A percentile compares a stretch with the other conserved stretches of the same genome.
Conservation (phyloP, 2,888 invertebrate species). For the Dromius quadrimaculatus region DNA sequence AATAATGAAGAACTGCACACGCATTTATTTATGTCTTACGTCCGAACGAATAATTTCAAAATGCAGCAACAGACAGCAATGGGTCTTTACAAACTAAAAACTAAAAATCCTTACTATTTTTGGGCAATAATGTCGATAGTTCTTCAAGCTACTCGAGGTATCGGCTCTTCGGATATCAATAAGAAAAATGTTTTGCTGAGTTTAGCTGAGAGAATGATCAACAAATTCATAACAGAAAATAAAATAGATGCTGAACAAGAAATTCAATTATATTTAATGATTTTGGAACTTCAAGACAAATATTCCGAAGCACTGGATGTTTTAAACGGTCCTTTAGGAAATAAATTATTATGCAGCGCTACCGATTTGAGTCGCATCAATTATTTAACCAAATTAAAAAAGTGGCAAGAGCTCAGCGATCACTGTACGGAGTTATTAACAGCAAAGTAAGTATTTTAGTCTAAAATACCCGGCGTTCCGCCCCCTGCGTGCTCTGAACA, state of each 20-base stretch:
- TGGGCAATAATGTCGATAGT: conserved; percentile 99
- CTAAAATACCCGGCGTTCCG: neutral
- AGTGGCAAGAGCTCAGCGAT: conserved; percentile 81
- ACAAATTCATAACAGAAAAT: conserved; percentile 87
- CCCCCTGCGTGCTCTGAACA: neutral
- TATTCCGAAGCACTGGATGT: conserved; percentile 84
- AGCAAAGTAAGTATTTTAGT: conserved; percentile 77
- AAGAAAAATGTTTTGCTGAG: conserved; percentile 81
- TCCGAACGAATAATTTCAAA: conserved; percentile 89
- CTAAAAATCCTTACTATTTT: conserved; percentile 96
- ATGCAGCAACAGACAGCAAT: conserved; percentile 92
- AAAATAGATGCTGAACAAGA: conserved; percentile 96
- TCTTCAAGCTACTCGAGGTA: conserved; percentile 81
- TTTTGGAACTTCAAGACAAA: conserved; percentile 84
- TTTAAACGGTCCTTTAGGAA: conserved; percentile 81
- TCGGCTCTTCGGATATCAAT: conserved; percentile 68
- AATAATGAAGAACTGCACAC: conserved; percentile 92
- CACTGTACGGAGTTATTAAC: conserved; percentile 80
- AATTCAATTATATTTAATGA: conserved; percentile 89
- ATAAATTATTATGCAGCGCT: conserved; percentile 76
- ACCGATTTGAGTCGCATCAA: conserved; percentile 79
- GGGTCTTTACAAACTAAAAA: conserved; percentile 88
- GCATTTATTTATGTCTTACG: conserved; percentile 96
- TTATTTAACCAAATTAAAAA: conserved; percentile 78
- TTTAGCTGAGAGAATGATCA: conserved; percentile 94